Evolutionary conservation across 1,140 invertebrate species (phyloP).

Genomic region (Agrypnia vestita): DNA sequence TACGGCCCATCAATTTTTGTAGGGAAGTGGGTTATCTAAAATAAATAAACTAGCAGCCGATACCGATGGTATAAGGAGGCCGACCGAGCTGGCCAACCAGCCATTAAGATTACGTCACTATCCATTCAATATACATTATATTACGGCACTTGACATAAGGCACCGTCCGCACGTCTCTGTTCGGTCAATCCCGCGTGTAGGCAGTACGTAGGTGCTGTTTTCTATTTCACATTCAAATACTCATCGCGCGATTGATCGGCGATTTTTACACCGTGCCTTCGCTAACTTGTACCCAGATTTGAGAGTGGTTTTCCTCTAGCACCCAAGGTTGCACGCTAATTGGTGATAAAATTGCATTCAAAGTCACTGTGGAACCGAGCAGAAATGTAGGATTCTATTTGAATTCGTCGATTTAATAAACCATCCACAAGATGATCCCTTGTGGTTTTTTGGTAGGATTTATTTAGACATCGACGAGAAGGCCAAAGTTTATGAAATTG

Average conservation of each 20-base stretch:
- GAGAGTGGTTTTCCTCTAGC: too few relatives aligned
- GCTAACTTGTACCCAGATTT: not conserved
- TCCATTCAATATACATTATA: not conserved
- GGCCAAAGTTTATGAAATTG: too few relatives aligned
- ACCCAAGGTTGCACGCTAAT: too few relatives aligned
- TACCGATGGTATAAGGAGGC: not conserved
- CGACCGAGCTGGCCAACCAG: not conserved
- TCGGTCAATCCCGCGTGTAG: not conserved
- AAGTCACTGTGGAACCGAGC: too few relatives aligned
- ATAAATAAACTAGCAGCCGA: conserved; percentile 15
- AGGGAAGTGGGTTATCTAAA: not conserved
- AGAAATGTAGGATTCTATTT: too few relatives aligned
- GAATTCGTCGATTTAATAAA: too few relatives aligned
- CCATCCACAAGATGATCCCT: too few relatives aligned
- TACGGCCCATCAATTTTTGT: not conserved
- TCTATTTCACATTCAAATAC: not conserved
- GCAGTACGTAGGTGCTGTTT: not conserved
- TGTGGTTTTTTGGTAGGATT: too few relatives aligned
- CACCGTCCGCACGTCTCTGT: too few relatives aligned
- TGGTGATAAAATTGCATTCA: too few relatives aligned
- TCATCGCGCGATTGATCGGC: not conserved
- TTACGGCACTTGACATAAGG: not conserved
- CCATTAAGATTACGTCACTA: conserved; percentile 21
- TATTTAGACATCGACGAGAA: too few relatives aligned
- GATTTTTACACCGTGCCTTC: not conserved